These are phyloP conservation scores for Oeneis ivallda DNA, from an alignment of 2,888 invertebrate species.

Conservation along the genomic window DNA sequence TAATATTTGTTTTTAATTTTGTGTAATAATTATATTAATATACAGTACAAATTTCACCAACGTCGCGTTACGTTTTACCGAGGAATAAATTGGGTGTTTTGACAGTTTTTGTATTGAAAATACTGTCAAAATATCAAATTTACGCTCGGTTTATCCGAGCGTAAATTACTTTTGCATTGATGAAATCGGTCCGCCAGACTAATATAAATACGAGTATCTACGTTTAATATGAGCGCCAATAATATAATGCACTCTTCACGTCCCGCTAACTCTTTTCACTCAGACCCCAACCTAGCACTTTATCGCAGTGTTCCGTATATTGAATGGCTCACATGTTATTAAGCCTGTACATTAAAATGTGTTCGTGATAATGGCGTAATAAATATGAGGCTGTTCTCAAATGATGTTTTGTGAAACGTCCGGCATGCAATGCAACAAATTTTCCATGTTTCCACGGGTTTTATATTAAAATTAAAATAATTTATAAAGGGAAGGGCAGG, in stretches of 20 bases:
- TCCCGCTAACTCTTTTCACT: not conserved
- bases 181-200: too few relatives aligned
- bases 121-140: too few relatives aligned
- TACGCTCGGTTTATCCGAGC: too few relatives aligned
- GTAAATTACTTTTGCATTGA: too few relatives aligned
- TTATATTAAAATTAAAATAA: constrained; percentile 27
- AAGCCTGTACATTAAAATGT: constrained; percentile 39
- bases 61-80: too few relatives aligned
- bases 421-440: constrained; percentile 40
- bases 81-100: too few relatives aligned
- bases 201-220: not conserved
- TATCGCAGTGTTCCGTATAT: constrained; percentile 26
- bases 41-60: too few relatives aligned
- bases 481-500: constrained; percentile 16
- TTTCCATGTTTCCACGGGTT: constrained; percentile 28
- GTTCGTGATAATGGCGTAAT: constrained; percentile 41
- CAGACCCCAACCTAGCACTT: constrained; percentile 11
- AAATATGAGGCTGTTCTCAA: constrained; percentile 40
- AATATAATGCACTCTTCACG: not conserved
- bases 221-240: not conserved
- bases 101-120: too few relatives aligned
- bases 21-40: too few relatives aligned
- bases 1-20: too few relatives aligned
- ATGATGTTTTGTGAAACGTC: constrained; percentile 40
- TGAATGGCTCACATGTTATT: constrained; percentile 35